A percentile compares a stretch with the other conserved stretches of the same genome.
These are phyloP conservation scores for Cotesia typhae DNA, from an alignment of 1,140 invertebrate genomes.

Conservation along the genomic window DNA sequence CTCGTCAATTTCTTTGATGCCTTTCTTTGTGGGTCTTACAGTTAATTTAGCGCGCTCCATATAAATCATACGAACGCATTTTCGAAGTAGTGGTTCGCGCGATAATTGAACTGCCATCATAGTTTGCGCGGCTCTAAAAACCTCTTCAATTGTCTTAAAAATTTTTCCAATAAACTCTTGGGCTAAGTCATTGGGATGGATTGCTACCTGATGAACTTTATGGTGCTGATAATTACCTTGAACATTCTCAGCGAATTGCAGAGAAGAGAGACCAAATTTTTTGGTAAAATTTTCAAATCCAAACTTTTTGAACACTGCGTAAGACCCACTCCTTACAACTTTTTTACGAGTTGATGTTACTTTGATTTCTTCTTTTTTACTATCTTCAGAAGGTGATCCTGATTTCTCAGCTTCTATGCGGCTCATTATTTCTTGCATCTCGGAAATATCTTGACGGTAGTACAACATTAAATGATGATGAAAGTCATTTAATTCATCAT, in stretches of 20 bases:
- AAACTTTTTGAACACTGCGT: background rate
- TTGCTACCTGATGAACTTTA: conserved; percentile 91
- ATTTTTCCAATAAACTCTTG: conserved; percentile 71
- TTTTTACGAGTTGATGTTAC: background rate
- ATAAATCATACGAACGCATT: conserved; percentile 86
- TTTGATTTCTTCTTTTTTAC: conserved; percentile 49
- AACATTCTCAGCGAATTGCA: conserved; percentile 97
- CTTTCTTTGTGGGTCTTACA: conserved; percentile 88
- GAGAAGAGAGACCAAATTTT: conserved; percentile 93
- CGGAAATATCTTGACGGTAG: conserved; percentile 85
- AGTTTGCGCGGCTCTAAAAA: background rate
- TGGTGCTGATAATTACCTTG: conserved; percentile 96
- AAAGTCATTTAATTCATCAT: conserved; percentile 91
- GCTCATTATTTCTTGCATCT: conserved; percentile 79
- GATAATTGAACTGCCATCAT: conserved; percentile 78
- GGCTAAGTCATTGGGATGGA: conserved; percentile 83
- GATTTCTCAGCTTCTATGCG: conserved; percentile 73
- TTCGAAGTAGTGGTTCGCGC: conserved; percentile 88
- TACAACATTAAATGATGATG: conserved; percentile 94
- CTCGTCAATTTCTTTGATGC: conserved; percentile 94
- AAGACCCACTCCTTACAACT: background rate
- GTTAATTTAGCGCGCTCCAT: conserved; percentile 88
- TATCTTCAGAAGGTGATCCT: conserved; percentile 67
- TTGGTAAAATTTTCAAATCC: conserved; percentile 75
- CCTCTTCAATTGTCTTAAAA: background rate